Conservation (phyloP, 2,888 invertebrate genomes). For the Drosophila cognata region DNA sequence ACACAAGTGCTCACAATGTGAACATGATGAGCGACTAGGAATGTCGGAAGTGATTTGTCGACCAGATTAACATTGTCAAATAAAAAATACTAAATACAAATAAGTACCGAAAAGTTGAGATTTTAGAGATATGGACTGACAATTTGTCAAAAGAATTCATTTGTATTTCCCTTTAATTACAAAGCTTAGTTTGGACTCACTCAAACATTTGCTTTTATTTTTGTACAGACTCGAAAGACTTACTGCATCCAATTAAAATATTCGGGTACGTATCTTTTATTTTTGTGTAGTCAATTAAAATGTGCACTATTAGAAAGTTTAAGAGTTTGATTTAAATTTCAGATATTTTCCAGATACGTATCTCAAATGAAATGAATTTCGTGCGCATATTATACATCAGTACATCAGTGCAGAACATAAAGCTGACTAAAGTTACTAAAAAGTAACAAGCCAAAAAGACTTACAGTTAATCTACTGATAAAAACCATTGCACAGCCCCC, state of each 20-base stretch:
- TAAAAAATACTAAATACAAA: not conserved
- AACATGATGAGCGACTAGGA: not conserved
- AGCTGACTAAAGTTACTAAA: not conserved
- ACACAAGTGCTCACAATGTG: slow-evolving; percentile 9
- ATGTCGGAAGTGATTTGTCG: slow-evolving; percentile 24
- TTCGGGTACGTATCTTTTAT: not conserved
- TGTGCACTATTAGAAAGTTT: not conserved
- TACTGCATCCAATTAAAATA: not conserved
- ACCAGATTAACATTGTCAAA: not conserved
- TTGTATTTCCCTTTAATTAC: not conserved
- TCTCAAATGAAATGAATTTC: not conserved
- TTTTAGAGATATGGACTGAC: not conserved
- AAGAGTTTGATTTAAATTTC: not conserved
- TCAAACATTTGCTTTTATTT: not conserved
- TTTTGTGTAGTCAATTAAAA: not conserved
- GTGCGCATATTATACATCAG: not conserved
- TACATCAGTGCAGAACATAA: not conserved
- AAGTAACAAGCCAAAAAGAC: not conserved
- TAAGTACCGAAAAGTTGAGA: not conserved
- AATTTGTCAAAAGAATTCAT: not conserved
- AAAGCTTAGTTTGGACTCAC: not conserved
- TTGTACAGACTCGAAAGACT: not conserved
- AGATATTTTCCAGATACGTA: not conserved
- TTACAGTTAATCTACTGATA: slow-evolving; percentile 19
- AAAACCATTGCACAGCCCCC: slow-evolving; percentile 3